These are phyloP conservation scores for Chaetura pelagica DNA, from an alignment of 2,113 vertebrate genomes.

Conservation along the genomic window DNA sequence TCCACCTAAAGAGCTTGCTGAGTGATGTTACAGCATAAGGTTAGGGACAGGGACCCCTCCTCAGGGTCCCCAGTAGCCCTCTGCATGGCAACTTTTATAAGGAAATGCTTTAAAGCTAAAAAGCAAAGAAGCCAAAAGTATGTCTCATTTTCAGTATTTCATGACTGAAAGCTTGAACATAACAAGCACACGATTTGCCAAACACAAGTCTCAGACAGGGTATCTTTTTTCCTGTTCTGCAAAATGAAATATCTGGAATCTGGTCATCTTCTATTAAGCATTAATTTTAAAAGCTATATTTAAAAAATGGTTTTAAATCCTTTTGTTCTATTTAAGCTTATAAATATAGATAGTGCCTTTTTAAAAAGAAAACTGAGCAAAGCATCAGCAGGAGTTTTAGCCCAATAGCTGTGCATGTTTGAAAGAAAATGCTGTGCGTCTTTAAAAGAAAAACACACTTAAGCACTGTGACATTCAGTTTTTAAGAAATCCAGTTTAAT, in stretches of 20 bases:
- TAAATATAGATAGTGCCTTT: background rate
- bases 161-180: background rate
- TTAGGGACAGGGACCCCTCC: background rate
- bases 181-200: background rate
- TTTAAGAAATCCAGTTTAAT: slow-evolving; percentile 67
- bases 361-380: slow-evolving; percentile 23
- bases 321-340: background rate
- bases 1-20: background rate
- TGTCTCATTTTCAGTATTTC: background rate
- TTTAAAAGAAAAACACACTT: slow-evolving; percentile 54
- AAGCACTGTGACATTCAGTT: slow-evolving; percentile 34
- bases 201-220: background rate
- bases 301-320: background rate
- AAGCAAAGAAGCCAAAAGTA: slow-evolving; percentile 11
- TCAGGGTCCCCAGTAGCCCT: background rate
- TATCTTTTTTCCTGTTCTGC: background rate
- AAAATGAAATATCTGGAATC: background rate
- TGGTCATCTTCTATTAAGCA: background rate
- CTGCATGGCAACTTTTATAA: background rate
- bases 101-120: background rate
- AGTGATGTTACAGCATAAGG: background rate
- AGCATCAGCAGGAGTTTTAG: slow-evolving; percentile 19
- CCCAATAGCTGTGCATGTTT: background rate
- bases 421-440: slow-evolving; percentile 26
- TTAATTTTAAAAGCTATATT: background rate